These are phyloP conservation scores for Trogon surrucura DNA, from an alignment of 2,113 vertebrate species.

Conservation along the genomic window DNA sequence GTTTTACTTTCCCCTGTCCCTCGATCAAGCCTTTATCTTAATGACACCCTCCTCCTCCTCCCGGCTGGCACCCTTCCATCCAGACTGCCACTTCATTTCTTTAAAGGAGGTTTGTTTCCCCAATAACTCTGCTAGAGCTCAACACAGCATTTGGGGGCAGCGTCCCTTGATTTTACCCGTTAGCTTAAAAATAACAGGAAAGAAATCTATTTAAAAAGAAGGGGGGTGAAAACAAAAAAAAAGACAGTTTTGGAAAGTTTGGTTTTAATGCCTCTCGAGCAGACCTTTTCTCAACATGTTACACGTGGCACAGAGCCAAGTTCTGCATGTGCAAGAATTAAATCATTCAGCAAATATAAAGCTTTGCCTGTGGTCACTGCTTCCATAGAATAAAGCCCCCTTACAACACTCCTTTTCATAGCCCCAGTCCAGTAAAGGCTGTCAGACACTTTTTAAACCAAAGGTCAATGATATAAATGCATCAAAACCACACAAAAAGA, in stretches of 20 bases:
- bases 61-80: not conserved
- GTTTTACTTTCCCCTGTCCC: not conserved
- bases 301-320: constrained; percentile 61
- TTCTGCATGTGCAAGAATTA: constrained; percentile 72
- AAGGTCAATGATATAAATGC: constrained; percentile 76
- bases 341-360: constrained; percentile 77
- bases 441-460: constrained; percentile 73
- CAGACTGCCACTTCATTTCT: not conserved
- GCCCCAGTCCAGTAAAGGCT: constrained; percentile 55
- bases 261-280: constrained; percentile 32
- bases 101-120: not conserved
- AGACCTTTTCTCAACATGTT: constrained; percentile 66
- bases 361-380: constrained; percentile 75
- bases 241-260: constrained; percentile 27
- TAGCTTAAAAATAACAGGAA: constrained; percentile 60
- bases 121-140: not conserved
- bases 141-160: not conserved
- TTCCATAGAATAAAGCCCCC: constrained; percentile 70
- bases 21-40: not conserved
- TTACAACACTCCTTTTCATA: constrained; percentile 75
- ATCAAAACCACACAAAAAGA: constrained; percentile 35
- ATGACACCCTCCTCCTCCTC: not conserved
- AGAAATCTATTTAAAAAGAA: not conserved
- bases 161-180: not conserved
- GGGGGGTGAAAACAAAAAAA: not conserved